Evolutionary conservation across 1,140 invertebrate genomes (phyloP).

Genomic region (Drosophila kurseongensis): DNA sequence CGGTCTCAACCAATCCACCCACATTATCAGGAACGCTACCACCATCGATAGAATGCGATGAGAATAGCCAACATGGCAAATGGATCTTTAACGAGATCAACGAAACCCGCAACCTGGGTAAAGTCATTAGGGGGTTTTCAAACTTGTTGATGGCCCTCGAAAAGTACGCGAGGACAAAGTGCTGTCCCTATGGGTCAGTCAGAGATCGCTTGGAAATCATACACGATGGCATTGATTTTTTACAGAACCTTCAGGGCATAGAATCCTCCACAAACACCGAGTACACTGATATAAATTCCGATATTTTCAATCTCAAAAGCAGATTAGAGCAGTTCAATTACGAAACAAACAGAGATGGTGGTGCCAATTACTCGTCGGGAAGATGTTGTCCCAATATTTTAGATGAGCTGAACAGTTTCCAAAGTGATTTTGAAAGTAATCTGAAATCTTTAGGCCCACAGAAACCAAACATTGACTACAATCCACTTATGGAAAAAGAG

Average conservation of each 20-base stretch:
- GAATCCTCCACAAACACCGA: neutral
- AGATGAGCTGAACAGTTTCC: neutral
- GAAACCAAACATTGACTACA: neutral
- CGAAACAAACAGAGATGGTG: neutral
- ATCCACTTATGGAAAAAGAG: neutral
- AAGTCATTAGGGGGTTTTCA: neutral
- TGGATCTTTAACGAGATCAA: slow-evolving; percentile 48
- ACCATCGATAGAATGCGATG: neutral
- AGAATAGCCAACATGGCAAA: neutral
- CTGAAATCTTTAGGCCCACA: neutral
- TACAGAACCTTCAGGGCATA: slow-evolving; percentile 12
- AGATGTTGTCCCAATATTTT: slow-evolving; percentile 38
- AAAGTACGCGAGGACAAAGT: neutral
- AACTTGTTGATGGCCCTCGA: slow-evolving; percentile 2
- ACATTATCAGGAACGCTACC: too few relatives aligned
- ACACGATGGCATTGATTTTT: slow-evolving; percentile 45
- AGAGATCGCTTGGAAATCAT: slow-evolving; percentile 53
- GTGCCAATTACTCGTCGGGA: neutral
- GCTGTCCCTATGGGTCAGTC: slow-evolving; percentile 48
- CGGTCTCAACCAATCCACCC: too few relatives aligned
- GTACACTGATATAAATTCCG: slow-evolving; percentile 14
- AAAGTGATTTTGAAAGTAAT: slow-evolving; percentile 1
- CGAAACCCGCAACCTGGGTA: neutral
- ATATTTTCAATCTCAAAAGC: slow-evolving; percentile 23
- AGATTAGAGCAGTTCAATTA: slow-evolving; percentile 26